Evolutionary conservation across 1,140 invertebrate genomes (phyloP).

Genomic region (Macrosteles quadrilineatus): DNA sequence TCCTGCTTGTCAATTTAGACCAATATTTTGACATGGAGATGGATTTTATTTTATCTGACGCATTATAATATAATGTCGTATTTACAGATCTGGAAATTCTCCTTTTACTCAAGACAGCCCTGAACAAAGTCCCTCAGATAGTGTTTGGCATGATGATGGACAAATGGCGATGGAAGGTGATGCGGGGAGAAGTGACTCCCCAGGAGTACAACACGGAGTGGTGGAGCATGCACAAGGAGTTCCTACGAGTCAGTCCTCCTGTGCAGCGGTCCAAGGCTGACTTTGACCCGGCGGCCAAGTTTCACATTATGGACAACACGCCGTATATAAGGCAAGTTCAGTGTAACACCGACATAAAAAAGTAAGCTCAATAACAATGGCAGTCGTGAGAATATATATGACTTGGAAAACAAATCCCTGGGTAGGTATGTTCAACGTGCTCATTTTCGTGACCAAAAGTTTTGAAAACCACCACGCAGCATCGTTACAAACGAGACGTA

Average conservation of each 20-base stretch:
- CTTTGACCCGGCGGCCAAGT: constrained; percentile 72
- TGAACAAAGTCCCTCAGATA: constrained; percentile 74
- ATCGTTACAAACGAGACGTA: too few relatives aligned
- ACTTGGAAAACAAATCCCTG: background rate
- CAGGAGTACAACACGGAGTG: constrained; percentile 61
- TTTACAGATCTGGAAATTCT: constrained; percentile 36
- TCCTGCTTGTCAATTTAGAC: too few relatives aligned
- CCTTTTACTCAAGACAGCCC: constrained; percentile 62
- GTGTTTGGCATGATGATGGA: constrained; percentile 73
- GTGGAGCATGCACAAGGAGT: constrained; percentile 62
- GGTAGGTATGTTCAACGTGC: background rate
- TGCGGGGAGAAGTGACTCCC: constrained; percentile 58
- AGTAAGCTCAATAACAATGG: background rate
- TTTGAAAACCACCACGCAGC: too few relatives aligned
- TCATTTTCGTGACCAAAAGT: too few relatives aligned
- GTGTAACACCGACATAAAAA: constrained; percentile 19
- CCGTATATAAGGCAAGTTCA: constrained; percentile 65
- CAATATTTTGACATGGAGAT: too few relatives aligned
- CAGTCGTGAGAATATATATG: constrained; percentile 18
- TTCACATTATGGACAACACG: constrained; percentile 68
- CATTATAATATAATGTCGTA: too few relatives aligned
- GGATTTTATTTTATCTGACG: too few relatives aligned
- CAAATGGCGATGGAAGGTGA: constrained; percentile 74
- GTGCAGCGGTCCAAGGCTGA: constrained; percentile 54
- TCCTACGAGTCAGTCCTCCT: constrained; percentile 65